These are phyloP conservation scores for Turritopsis rubra DNA, from an alignment of 30 jellyfish, hydroid and myxozoan species.

Conservation along the genomic window DNA sequence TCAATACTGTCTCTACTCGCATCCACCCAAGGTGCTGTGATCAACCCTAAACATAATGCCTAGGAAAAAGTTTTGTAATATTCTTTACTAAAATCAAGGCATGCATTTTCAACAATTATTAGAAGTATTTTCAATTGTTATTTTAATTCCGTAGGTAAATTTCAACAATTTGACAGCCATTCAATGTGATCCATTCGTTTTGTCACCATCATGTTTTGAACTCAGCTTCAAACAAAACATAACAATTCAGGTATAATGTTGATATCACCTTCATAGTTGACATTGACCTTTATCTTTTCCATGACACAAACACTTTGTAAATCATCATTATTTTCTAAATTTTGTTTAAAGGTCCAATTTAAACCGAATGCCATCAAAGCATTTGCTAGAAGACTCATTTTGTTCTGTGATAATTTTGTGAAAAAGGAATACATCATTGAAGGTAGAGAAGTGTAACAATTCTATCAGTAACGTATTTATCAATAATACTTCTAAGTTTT, in stretches of 20 bases:
- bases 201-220: not conserved
- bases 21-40: no score
- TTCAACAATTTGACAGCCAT: not conserved
- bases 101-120: no score
- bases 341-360: conserved; percentile 40
- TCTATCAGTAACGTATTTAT: no score
- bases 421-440: conserved; percentile 32
- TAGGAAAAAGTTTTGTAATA: no score
- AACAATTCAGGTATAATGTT: not conserved
- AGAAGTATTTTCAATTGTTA: no score
- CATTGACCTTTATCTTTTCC: not conserved
- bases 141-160: not conserved
- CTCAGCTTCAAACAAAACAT: not conserved
- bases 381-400: conserved; percentile 22
- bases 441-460: no score
- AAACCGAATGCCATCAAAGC: conserved; percentile 53
- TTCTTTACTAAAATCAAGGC: no score
- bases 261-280: not conserved
- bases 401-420: conserved; percentile 69
- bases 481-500: no score
- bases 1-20: no score
- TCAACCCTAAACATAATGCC: no score
- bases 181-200: not conserved
- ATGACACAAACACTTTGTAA: not conserved
- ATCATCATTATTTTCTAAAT: not conserved